Base-by-base conservation (phyloP, 1,140 invertebrate genomes). In the Cydia splendana region DNA sequence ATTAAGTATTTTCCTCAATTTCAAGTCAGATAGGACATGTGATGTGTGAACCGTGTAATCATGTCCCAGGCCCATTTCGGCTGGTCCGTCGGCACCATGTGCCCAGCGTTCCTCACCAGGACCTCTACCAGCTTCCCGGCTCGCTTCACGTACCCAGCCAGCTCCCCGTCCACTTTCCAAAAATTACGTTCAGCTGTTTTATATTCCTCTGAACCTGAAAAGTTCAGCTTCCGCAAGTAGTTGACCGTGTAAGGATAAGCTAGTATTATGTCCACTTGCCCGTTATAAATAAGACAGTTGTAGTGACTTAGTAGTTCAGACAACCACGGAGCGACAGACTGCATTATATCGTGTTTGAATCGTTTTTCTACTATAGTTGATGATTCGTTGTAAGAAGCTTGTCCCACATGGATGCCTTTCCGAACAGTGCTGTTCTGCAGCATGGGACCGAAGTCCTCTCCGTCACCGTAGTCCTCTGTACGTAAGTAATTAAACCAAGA, bases 61-160 rank as follows among this genome's bases (percentile, higher is more conserved):
- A 98, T 93, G 87, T 97, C 96, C 28, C 95, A 94, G 2, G 95
- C 95, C 95, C 96, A 96, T 76, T 95, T 95, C 0, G 97, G 97
- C 86, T 98, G 97, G 93, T 98, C 97, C 38, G 93, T 92, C 0
- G 97, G 97, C 24, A 97, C 95, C 95, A 98, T 97, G 80, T 98
- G 97, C 0, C 97, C 97, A 30, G 97, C 97, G 93, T 97, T 95
- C 75, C 97, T 94, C 1, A 97, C 95, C 84, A 97, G 86, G 13
- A 97, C 96, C 91, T 98, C 96, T 4, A 96, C 96, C 34, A 98
- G 94, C 87, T 96, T 96, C 0, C 94, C 95, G 7, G 95, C 96
- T 77, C 95, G 94, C 85, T 96, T 96, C 0, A 96, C 95, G 88
- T 97, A 98, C 0, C 97, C 97, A 65, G 97, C 97, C 6, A 98